Conservation (phyloP, 2,888 invertebrate genomes). For the Pollenia amentaria region DNA sequence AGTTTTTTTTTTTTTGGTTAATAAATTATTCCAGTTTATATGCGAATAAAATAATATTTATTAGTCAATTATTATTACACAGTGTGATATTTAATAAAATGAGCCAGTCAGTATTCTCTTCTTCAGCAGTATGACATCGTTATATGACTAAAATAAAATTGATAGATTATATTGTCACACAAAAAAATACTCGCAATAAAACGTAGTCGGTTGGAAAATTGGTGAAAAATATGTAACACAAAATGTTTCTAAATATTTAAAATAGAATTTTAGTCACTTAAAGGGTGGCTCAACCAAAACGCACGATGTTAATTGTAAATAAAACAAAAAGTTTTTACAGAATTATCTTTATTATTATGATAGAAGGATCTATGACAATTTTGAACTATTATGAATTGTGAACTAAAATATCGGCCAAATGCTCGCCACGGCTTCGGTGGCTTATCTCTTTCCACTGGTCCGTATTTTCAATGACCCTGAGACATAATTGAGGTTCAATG, state of each 20-base stretch:
- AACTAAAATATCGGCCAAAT: too few species aligned
- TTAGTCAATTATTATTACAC: slow-evolving; percentile 28
- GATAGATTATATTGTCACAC: background rate
- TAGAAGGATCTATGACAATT: too few species aligned
- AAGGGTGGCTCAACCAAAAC: too few species aligned
- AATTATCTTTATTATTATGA: too few species aligned
- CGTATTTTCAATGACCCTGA: too few species aligned
- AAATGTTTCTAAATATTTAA: background rate
- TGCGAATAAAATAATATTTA: slow-evolving; percentile 6
- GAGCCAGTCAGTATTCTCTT: background rate
- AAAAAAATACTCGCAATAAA: background rate
- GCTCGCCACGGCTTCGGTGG: too few species aligned
- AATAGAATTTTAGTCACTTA: too few species aligned
- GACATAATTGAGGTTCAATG: too few species aligned
- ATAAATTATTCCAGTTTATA: background rate
- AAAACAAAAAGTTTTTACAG: too few species aligned
- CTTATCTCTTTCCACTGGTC: too few species aligned
- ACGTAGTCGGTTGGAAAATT: background rate
- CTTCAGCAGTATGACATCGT: background rate
- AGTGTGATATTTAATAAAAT: slow-evolving; percentile 3
- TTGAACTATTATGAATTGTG: too few species aligned
- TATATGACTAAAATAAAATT: slow-evolving; percentile 5
- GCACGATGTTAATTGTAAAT: too few species aligned
- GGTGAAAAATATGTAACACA: background rate
- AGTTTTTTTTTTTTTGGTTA: background rate